Evolutionary conservation across 2,888 invertebrate genomes (phyloP), one percentile per base, ranked within the genome.

Genomic region (Drosophila helvetica): DNA sequence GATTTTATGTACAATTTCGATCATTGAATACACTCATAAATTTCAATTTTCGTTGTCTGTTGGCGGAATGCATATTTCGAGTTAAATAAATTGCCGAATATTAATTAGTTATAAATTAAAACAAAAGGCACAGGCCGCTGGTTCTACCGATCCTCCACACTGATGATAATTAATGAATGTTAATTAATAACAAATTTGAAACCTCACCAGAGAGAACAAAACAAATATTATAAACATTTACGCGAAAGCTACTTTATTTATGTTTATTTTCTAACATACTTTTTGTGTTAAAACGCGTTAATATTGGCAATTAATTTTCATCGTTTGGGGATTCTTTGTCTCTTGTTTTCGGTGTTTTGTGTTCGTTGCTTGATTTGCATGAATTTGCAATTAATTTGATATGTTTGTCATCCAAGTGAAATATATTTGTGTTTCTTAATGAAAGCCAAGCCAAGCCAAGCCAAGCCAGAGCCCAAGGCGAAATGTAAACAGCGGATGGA

Each of bases 321-420:
- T 65, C 82, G 57, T 78, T 62, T 74, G 38, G 54, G 38, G 56
- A 60, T 77, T 80, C 74, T 71, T 75, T 69, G 50, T 53, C 65
- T 66, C 70, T 53, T 61, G 60, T 77, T 74, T 74, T 75, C 74
- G 25, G 7, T 25, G 7, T 25, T 33, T 12, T 12, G 0, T 25
- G 8, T 27, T 8, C 8, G 68, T 53, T 25, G 55, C 55, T 15
- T 71, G 72, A 86, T 85, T 85, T 85, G 86, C 88, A 85, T 85
- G 78, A 89, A 85, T 85, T 81, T 59, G 76, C 88, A 87, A 89
- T 85, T 85, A 87, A 87, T 89, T 85, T 78, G 42, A 79, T 74
- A 55, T 65, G 62, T 69, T 69, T 81, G 88, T 80, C 88, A 83
- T 73, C 58, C 64, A 74, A 15, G 66, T 83, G 70, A 84, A 80